A percentile compares a stretch with the other conserved stretches of the same genome.
Evolutionary conservation across 2,113 vertebrate genomes (phyloP).

Genomic region (Lagopus leucura): DNA sequence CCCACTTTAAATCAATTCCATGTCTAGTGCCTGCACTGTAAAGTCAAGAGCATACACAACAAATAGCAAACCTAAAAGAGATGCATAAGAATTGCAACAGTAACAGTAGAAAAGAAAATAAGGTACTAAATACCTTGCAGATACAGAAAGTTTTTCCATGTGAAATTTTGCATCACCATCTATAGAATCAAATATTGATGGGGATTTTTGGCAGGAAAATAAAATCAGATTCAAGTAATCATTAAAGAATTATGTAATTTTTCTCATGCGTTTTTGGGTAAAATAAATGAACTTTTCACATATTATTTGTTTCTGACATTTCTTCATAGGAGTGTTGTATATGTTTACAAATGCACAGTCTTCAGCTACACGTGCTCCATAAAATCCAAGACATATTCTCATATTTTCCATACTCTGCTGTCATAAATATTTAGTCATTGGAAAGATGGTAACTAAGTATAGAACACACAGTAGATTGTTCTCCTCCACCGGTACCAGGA

Average conservation of each 20-base stretch:
- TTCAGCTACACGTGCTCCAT: not conserved
- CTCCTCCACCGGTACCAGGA: not conserved
- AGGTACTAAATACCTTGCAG: not conserved
- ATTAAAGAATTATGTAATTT: not conserved
- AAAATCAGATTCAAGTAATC: not conserved
- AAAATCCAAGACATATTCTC: not conserved
- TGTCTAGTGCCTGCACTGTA: not conserved
- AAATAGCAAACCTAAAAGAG: not conserved
- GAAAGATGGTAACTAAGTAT: fast-evolving
- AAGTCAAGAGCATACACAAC: not conserved
- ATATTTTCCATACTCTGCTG: not conserved
- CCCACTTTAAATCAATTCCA: not conserved
- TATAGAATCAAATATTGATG: not conserved
- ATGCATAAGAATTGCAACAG: not conserved
- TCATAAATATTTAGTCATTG: not conserved
- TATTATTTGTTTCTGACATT: not conserved
- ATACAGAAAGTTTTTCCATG: not conserved
- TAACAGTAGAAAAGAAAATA: not conserved
- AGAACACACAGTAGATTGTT: not conserved
- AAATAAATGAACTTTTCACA: not conserved
- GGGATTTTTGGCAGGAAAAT: not conserved
- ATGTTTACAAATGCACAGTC: not conserved
- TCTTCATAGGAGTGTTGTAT: not conserved
- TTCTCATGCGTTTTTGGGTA: not conserved
- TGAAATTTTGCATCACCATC: not conserved